Evolutionary conservation across 2,113 vertebrate species (phyloP), one percentile per base, ranked within the genome.

Genomic region (Tringa solitaria): DNA sequence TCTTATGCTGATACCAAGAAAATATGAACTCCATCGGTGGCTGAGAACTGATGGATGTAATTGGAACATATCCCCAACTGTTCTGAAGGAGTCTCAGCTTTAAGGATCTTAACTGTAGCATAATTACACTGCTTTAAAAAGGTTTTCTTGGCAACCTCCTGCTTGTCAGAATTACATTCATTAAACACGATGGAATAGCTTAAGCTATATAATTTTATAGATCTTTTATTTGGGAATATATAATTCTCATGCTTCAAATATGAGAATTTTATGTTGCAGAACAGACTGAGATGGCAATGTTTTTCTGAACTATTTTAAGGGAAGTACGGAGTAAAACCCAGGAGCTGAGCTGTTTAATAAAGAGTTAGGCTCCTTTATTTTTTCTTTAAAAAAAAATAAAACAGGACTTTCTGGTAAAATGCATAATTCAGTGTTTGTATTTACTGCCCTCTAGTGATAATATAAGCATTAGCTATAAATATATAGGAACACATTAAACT

Each of bases 371-470:
- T 67, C 19, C 10, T 76, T 76, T 33, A 68, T 73, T 73, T 54
- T 75, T 53, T 53, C n/a, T 77, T 53, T 7, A 30, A 60, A 76
- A 24, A 64, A 30, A 57, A 14, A 8, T 14, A 9, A 37, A 22
- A 33, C 24, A 51, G 6, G 3, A 41, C 1, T 5, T 51, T 30
- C 41, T 61, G 9, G 43, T 37, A 54, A 45, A 60, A 81, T 8
- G 51, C 0, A 0, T 28, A 79, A 57, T 72, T 65, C 72, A n/a
- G 33, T 76, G 65, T 90, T 98, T 97, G 96, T 59, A 72, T 87
- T 96, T 96, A 97, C 97, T 97, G 98, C 98, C 98, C 97, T 96
- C 98, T 98, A 98, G 97, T 64, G 98, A 85, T 45, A 83, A 43
- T 7, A 35, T 9, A 93, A n/a, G 22, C 45, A 32, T 50, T 39